phyloP scores from a whole-genome alignment of 2,113 vertebrate genomes.

The Pandion haliaetus region DNA sequence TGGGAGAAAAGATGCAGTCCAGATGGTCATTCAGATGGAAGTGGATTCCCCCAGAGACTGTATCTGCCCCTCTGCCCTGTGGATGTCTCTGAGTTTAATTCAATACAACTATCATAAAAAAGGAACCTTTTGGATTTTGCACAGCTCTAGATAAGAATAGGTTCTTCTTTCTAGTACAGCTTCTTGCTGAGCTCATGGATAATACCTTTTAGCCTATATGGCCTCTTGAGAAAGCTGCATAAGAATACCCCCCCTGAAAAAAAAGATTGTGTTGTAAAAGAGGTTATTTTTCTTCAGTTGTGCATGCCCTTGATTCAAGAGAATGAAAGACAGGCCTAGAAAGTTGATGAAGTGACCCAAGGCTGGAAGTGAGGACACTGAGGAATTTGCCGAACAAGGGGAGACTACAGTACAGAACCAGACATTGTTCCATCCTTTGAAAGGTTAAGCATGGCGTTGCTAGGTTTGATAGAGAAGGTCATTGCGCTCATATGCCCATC shows the following conservation, averaged over 20 bases:
- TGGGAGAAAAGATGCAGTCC: not conserved
- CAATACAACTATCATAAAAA: not conserved
- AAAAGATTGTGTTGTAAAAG: not conserved
- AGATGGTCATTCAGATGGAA: not conserved
- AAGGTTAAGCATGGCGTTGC: accelerated
- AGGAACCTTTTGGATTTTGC: not conserved
- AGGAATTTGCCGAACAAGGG: not conserved
- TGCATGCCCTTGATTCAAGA: not conserved
- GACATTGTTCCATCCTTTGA: accelerated
- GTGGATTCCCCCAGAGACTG: not conserved
- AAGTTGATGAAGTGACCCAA: not conserved
- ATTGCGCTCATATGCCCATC: too few species aligned
- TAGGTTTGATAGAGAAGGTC: not conserved
- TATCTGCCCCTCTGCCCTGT: not conserved
- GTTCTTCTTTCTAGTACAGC: not conserved
- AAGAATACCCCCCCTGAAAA: not conserved
- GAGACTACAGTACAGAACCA: not conserved
- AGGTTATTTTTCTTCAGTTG: not conserved
- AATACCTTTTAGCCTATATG: not conserved
- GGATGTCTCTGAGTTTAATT: not conserved
- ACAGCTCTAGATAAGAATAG: not conserved
- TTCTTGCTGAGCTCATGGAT: not conserved
- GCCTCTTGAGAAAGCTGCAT: not conserved
- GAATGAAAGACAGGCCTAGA: not conserved
- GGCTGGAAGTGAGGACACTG: not conserved